Evolutionary conservation across 2,888 invertebrate genomes (phyloP).

Genomic region (Hermaeophaga mercurialis): DNA sequence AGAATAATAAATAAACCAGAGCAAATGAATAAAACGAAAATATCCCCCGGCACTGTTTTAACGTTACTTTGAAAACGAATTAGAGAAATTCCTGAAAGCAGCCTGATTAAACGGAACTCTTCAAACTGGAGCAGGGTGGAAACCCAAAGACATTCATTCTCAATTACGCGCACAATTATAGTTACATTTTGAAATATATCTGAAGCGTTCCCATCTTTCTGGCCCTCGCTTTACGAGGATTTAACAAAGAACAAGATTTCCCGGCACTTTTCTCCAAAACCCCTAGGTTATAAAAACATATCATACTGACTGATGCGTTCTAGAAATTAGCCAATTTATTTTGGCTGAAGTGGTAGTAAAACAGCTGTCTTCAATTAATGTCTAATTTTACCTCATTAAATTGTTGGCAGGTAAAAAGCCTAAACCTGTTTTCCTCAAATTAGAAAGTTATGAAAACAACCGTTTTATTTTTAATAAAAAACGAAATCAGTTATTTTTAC

Average conservation of each 20-base stretch:
- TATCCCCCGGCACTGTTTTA: conserved; percentile 17
- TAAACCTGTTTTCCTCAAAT: too few species aligned
- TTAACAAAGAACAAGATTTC: conserved; percentile 14
- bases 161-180: conserved; percentile 25
- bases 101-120: conserved; percentile 28
- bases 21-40: background rate
- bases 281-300: too few species aligned
- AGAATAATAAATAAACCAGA: conserved; percentile 1
- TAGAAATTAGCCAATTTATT: too few species aligned
- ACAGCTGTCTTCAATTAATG: too few species aligned
- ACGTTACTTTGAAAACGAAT: conserved; percentile 25
- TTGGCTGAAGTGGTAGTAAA: too few species aligned
- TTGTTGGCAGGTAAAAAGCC: too few species aligned
- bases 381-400: too few species aligned
- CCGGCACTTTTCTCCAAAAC: too few species aligned
- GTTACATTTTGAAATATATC: conserved; percentile 23
- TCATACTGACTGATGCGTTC: too few species aligned
- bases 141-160: conserved; percentile 29
- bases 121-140: conserved; percentile 18
- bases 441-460: too few species aligned
- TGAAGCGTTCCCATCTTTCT: conserved; percentile 9
- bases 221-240: background rate
- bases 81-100: conserved; percentile 27
- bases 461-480: too few species aligned
- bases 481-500: too few species aligned